Percentiles rank a stretch among this genome's conserved stretches.
These are phyloP conservation scores for Habrosyne pyritoides DNA, from an alignment of 2,888 invertebrate genomes.

Conservation along the genomic window DNA sequence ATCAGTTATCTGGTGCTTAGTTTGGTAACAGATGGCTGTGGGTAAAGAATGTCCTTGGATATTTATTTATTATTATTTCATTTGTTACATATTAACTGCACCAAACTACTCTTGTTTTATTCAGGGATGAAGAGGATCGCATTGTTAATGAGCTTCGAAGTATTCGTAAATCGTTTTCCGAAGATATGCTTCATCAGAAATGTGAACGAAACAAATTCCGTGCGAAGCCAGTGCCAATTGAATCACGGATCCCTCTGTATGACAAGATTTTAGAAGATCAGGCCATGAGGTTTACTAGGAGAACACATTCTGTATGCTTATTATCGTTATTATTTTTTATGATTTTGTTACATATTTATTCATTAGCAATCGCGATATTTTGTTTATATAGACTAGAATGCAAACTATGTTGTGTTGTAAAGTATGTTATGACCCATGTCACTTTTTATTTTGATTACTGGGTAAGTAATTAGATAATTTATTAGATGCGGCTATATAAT, in stretches of 20 bases:
- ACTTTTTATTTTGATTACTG: too few species aligned
- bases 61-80: not conserved
- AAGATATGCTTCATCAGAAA: slow-evolving; percentile 73
- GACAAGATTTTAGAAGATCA: slow-evolving; percentile 89
- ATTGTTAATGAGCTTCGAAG: slow-evolving; percentile 78
- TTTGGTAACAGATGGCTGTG: too few species aligned
- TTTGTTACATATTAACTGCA: too few species aligned
- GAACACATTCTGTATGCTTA: slow-evolving; percentile 53
- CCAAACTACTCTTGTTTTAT: slow-evolving; percentile 30
- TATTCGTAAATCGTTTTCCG: slow-evolving; percentile 75
- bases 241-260: slow-evolving; percentile 88
- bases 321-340: slow-evolving; percentile 41
- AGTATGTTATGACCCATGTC: too few species aligned
- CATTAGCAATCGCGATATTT: too few species aligned
- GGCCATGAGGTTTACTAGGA: slow-evolving; percentile 84
- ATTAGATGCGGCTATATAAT: too few species aligned
- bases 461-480: too few species aligned
- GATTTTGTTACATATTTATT: too few species aligned
- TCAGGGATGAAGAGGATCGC: slow-evolving; percentile 86
- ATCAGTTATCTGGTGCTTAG: too few species aligned
- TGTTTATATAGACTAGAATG: slow-evolving; percentile 6
- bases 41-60: too few species aligned
- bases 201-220: slow-evolving; percentile 81
- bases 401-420: too few species aligned
- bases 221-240: slow-evolving; percentile 86